These are phyloP conservation scores for Caenorhabditis angaria DNA, from an alignment of 2,888 invertebrate genomes.

Conservation along the genomic window DNA sequence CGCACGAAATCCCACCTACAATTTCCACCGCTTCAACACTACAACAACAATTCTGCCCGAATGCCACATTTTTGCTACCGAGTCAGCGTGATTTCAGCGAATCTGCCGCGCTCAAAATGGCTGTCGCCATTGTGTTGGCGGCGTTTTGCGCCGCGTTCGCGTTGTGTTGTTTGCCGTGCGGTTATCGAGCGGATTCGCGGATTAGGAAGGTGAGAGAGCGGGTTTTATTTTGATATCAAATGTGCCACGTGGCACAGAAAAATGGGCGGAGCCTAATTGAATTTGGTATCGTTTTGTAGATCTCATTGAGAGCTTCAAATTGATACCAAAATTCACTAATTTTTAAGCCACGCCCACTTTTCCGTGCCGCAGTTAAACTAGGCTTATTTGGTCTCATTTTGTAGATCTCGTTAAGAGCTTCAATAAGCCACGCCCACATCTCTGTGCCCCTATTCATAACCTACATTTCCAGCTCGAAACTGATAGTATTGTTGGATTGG, in stretches of 20 bases:
- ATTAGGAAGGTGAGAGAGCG: conserved; percentile 39
- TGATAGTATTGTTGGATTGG: conserved; percentile 30
- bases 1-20: conserved; percentile 12
- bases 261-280: too few relatives aligned
- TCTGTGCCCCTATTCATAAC: too few relatives aligned
- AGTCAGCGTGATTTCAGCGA: not conserved
- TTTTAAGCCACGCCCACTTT: too few relatives aligned
- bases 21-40: not conserved
- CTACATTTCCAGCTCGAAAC: conserved; percentile 22
- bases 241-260: too few relatives aligned
- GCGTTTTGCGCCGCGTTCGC: conserved; percentile 40
- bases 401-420: too few relatives aligned
- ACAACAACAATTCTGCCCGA: not conserved
- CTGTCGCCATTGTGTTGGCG: conserved; percentile 23
- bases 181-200: conserved; percentile 38
- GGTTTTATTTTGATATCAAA: not conserved
- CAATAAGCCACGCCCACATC: too few relatives aligned
- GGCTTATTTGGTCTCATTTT: too few relatives aligned
- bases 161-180: conserved; percentile 49
- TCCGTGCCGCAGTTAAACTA: too few relatives aligned
- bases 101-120: not conserved
- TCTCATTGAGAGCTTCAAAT: too few relatives aligned
- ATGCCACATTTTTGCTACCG: not conserved
- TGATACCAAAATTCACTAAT: too few relatives aligned
- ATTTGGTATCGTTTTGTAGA: too few relatives aligned